These are phyloP conservation scores for Formica exsecta DNA, from an alignment of 1,140 invertebrate species.

Conservation along the genomic window DNA sequence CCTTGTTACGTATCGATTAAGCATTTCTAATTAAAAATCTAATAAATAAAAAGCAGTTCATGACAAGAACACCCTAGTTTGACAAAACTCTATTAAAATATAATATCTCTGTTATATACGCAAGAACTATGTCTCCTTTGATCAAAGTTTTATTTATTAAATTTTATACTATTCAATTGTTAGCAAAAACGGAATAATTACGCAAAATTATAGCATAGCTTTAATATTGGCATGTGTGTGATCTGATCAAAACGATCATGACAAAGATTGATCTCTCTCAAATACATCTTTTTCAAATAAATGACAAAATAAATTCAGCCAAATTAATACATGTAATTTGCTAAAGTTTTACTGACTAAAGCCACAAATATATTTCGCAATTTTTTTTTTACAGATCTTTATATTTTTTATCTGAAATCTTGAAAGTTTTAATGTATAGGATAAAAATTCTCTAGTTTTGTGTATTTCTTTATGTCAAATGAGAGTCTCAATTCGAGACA, in stretches of 20 bases:
- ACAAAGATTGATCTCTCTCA: neutral
- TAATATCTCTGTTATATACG: neutral
- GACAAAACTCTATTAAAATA: too few relatives aligned
- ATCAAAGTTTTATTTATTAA: neutral
- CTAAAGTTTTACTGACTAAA: too few relatives aligned
- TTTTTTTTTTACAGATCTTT: too few relatives aligned
- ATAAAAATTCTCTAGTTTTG: neutral
- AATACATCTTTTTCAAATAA: neutral
- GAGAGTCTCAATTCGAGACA: neutral
- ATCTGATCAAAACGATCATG: neutral
- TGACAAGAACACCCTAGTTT: too few relatives aligned
- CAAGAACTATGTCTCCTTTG: neutral
- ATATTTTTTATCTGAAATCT: neutral
- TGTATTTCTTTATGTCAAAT: neutral
- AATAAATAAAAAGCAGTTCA: neutral
- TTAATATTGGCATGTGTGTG: neutral
- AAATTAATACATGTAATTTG: too few relatives aligned
- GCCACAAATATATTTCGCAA: too few relatives aligned
- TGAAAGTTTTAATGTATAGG: neutral
- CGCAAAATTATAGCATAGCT: neutral
- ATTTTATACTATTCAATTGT: neutral
- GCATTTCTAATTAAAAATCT: neutral
- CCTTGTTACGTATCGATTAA: neutral
- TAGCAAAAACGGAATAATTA: neutral
- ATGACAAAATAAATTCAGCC: too few relatives aligned